A percentile compares a stretch with the other conserved stretches of the same genome.
Conservation (phyloP, 2,888 invertebrate species). For the Conomelus anceps region DNA sequence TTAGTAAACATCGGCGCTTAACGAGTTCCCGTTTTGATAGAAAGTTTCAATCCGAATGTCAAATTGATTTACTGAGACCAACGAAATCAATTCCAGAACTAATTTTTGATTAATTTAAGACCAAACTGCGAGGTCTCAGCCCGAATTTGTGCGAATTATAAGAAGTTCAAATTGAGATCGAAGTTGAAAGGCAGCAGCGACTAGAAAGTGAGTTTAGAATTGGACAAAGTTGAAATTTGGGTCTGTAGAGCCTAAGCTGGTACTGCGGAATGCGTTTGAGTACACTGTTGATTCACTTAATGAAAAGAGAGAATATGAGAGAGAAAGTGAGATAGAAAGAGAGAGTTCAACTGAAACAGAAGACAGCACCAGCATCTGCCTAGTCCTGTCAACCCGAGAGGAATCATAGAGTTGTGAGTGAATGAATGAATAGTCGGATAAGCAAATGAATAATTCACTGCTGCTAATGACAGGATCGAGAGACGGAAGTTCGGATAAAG, state of each 20-base stretch:
- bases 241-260: neutral
- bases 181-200: neutral
- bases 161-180: neutral
- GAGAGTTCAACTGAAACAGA: neutral
- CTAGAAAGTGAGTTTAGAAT: neutral
- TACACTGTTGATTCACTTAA: neutral
- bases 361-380: neutral
- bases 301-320: neutral
- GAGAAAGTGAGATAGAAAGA: neutral
- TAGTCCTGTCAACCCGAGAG: neutral
- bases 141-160: no score
- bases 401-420: neutral
- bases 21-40: neutral
- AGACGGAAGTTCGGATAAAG: neutral
- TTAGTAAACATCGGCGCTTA: neutral
- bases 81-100: neutral
- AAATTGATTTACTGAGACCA: neutral
- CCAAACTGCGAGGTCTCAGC: no score
- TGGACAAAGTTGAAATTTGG: neutral
- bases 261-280: neutral
- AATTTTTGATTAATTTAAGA: neutral
- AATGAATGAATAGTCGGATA: neutral
- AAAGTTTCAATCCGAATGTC: neutral
- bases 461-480: neutral
- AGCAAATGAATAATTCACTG: neutral